Percentiles rank a stretch among this genome's conserved stretches.
Evolutionary conservation across 2,113 vertebrate species (phyloP).

Genomic region (Pristiophorus japonicus): DNA sequence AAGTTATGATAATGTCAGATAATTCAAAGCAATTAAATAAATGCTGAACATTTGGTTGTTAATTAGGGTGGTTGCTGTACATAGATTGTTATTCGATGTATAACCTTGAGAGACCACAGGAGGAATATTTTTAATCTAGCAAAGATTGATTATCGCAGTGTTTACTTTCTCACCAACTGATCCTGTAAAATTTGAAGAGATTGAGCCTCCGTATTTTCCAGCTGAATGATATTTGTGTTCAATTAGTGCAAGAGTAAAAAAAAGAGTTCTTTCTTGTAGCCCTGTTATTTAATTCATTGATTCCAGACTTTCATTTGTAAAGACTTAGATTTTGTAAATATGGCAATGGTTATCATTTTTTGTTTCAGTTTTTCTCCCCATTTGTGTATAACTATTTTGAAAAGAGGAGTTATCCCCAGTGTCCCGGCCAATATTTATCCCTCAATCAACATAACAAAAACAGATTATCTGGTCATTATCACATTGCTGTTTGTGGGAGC

Average conservation of each 20-base stretch:
- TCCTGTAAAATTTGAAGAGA: not conserved
- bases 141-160: not conserved
- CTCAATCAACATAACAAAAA: no score
- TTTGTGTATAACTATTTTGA: not conserved
- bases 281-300: not conserved
- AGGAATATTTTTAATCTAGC: slow-evolving; percentile 8
- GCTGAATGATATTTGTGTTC: not conserved
- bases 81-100: not conserved
- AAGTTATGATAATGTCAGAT: slow-evolving; percentile 32
- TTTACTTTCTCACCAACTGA: not conserved
- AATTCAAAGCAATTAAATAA: slow-evolving; percentile 23
- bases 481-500: no score
- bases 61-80: not conserved
- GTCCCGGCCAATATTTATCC: no score
- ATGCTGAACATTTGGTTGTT: slow-evolving; percentile 25
- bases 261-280: not conserved
- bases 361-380: not conserved
- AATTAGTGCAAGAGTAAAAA: not conserved
- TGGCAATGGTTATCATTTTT: not conserved
- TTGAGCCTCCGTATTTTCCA: not conserved
- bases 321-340: not conserved
- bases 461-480: no score
- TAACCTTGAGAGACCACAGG: not conserved
- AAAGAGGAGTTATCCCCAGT: not conserved
- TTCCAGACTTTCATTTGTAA: not conserved